These are phyloP conservation scores for Ammospiza caudacuta DNA, from an alignment of 2,113 vertebrate species.

Conservation along the genomic window DNA sequence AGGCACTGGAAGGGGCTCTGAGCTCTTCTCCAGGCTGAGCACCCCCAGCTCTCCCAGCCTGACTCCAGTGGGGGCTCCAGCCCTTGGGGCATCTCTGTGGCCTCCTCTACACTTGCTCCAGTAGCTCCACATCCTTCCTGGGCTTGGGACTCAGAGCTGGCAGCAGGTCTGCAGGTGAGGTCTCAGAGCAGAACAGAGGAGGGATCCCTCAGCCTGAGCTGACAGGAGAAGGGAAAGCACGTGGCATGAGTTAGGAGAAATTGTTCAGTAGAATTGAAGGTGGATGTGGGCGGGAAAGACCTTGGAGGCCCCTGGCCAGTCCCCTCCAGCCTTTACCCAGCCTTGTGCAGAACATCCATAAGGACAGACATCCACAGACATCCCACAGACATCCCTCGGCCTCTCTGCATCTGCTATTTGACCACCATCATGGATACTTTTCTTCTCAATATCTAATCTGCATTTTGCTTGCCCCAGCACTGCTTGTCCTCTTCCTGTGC, in stretches of 20 bases:
- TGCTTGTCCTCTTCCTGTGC: background rate
- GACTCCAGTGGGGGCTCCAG: background rate
- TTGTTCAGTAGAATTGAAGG: background rate
- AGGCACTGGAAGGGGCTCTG: rapidly evolving
- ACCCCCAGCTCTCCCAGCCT: background rate
- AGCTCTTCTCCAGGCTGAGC: background rate
- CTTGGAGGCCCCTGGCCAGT: background rate
- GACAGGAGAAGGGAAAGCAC: background rate
- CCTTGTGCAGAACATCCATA: background rate
- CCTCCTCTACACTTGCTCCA: background rate
- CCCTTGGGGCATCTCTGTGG: background rate
- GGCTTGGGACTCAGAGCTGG: background rate
- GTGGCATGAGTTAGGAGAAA: background rate
- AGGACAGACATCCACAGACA: background rate
- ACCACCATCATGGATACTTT: rapidly evolving
- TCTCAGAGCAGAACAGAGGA: background rate
- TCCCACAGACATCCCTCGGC: background rate
- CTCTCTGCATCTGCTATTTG: background rate
- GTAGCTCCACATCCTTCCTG: background rate
- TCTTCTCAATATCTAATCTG: background rate
- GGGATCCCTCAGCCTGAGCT: rapidly evolving
- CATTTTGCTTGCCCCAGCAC: background rate
- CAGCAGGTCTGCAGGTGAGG: background rate
- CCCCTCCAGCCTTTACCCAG: background rate
- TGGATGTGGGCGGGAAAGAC: background rate